Evolutionary conservation across 2,797 vertebrate species (phyloP).

Genomic region (Poeciliopsis presidionis): DNA sequence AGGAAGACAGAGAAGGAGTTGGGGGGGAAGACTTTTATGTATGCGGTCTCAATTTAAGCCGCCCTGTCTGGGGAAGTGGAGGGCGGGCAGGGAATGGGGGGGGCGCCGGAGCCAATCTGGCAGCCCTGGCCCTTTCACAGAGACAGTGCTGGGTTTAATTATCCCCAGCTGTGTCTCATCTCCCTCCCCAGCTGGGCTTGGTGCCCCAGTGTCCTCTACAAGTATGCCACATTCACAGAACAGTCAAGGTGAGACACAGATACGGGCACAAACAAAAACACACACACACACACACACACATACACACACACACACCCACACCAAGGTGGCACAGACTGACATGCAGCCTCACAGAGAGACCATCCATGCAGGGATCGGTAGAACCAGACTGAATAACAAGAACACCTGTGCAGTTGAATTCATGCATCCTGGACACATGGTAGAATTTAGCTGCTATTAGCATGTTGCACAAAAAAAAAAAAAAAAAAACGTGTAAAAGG

Average conservation of each 20-base stretch:
- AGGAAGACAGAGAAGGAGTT: constrained; percentile 35
- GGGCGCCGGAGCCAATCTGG: constrained; percentile 49
- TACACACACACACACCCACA: constrained; percentile 4
- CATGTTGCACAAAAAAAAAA: not conserved
- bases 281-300: not conserved
- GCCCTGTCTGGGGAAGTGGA: constrained; percentile 52
- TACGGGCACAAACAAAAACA: constrained; percentile 4
- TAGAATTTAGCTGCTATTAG: not conserved
- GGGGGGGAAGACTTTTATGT: constrained; percentile 30
- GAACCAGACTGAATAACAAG: constrained; percentile 16
- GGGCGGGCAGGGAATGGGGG: constrained; percentile 2
- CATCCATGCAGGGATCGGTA: constrained; percentile 13
- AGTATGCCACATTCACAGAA: constrained; percentile 51
- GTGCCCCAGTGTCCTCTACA: constrained; percentile 77
- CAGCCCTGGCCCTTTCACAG: constrained; percentile 53
- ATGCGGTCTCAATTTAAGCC: constrained; percentile 44
- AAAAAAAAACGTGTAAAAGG: not conserved
- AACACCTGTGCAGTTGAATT: constrained; percentile 16
- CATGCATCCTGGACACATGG: not conserved
- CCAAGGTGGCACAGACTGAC: constrained; percentile 16
- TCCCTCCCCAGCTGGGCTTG: constrained; percentile 76
- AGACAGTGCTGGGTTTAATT: constrained; percentile 80
- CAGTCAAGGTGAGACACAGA: constrained; percentile 71
- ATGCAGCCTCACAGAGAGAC: constrained; percentile 24
- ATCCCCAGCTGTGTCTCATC: constrained; percentile 81